These are phyloP conservation scores for Scomber colias DNA, from an alignment of 2,113 vertebrate genomes.

Conservation along the genomic window DNA sequence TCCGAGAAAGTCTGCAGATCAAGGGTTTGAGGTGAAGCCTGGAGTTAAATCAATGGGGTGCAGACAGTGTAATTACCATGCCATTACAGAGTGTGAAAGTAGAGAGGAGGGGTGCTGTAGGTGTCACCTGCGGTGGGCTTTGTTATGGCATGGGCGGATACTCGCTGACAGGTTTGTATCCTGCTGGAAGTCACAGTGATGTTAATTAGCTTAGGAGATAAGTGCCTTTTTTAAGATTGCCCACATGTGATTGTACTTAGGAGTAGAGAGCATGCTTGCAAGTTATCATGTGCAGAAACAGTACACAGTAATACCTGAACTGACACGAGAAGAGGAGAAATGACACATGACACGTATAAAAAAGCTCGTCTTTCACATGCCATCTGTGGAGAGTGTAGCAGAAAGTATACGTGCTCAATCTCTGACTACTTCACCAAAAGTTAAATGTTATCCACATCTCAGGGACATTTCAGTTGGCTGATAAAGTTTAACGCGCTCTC, in stretches of 20 bases:
- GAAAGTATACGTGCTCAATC: too few relatives aligned
- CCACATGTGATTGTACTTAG: conserved; percentile 68
- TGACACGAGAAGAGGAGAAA: background rate
- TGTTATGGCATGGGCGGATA: conserved; percentile 30
- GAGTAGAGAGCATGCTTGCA: conserved; percentile 52
- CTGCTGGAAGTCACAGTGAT: conserved; percentile 59
- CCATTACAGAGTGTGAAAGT: conserved; percentile 4
- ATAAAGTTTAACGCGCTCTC: conserved; percentile 45
- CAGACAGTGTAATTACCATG: conserved; percentile 21
- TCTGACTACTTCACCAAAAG: too few relatives aligned
- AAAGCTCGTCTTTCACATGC: background rate
- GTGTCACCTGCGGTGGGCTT: conserved; percentile 47
- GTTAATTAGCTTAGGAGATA: conserved; percentile 84
- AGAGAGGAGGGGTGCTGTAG: background rate
- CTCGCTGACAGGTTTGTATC: conserved; percentile 51
- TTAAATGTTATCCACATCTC: background rate
- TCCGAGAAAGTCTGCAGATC: background rate
- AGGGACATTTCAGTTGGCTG: conserved; percentile 54
- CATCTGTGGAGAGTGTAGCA: background rate
- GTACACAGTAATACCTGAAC: background rate
- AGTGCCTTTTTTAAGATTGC: conserved; percentile 74
- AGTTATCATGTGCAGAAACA: conserved; percentile 19
- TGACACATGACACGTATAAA: background rate
- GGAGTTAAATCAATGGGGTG: conserved; percentile 6
- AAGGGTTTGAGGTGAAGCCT: background rate